These are phyloP conservation scores for Dromiciops gliroides DNA, from an alignment of 2,113 vertebrate genomes.

Conservation along the genomic window DNA sequence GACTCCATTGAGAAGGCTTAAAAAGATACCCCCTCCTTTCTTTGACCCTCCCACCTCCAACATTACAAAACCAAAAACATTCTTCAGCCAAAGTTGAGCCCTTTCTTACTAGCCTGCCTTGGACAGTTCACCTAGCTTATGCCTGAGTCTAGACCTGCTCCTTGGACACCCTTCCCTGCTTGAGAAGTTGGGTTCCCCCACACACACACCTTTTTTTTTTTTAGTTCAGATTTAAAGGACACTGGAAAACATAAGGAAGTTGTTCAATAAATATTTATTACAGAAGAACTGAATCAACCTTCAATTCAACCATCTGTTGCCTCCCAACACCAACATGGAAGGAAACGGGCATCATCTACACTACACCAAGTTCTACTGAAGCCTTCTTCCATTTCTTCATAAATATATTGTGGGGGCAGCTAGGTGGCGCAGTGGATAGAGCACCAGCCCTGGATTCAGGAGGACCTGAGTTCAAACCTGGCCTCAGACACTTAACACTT, in stretches of 20 bases:
- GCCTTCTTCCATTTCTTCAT: neutral
- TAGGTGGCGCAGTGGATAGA: no score
- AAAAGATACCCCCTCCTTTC: neutral
- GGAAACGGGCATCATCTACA: neutral
- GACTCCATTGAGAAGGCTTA: neutral
- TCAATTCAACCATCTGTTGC: neutral
- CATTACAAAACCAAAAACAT: neutral
- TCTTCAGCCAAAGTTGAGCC: neutral
- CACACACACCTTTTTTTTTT: no score
- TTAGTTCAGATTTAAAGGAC: neutral
- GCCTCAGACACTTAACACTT: no score
- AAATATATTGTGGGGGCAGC: no score
- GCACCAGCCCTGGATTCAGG: no score
- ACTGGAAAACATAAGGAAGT: neutral
- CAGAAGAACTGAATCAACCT: neutral
- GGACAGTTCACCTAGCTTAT: neutral
- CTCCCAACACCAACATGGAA: neutral
- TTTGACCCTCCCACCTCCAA: neutral
- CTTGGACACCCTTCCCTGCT: neutral
- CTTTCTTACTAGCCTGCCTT: neutral
- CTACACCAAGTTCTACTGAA: neutral
- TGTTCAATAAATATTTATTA: constrained; percentile 71
- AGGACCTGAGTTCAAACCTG: no score
- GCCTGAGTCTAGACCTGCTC: neutral
- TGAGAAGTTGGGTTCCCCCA: neutral